Evolutionary conservation across 2,888 invertebrate genomes (phyloP).

Genomic region (Plusia festucae): DNA sequence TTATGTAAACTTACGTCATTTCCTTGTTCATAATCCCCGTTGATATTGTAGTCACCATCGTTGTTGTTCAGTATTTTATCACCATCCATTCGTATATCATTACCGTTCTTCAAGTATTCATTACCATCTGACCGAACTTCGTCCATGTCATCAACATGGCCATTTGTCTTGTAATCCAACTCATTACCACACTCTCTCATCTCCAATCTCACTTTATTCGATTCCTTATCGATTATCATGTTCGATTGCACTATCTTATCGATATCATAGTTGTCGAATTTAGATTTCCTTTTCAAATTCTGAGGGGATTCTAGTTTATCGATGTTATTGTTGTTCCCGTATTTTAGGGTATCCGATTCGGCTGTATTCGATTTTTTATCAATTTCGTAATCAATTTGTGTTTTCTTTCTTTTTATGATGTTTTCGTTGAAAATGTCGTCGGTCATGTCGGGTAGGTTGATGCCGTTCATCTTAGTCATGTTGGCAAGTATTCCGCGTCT

Average conservation of each 20-base stretch:
- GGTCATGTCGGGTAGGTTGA: conserved; percentile 76
- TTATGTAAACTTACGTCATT: conserved; percentile 69
- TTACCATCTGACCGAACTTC: conserved; percentile 58
- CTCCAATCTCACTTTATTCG: conserved; percentile 76
- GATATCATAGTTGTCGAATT: conserved; percentile 68
- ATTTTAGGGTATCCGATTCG: conserved; percentile 51
- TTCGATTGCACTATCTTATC: conserved; percentile 76
- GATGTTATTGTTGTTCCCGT: conserved; percentile 71
- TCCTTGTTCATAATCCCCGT: conserved; percentile 65
- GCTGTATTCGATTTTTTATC: conserved; percentile 52
- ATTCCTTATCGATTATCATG: conserved; percentile 76
- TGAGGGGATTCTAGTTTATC: conserved; percentile 61
- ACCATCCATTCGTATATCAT: conserved; percentile 59
- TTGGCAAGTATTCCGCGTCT: conserved; percentile 65
- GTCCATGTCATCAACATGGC: conserved; percentile 43
- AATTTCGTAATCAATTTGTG: conserved; percentile 62
- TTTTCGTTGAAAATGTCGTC: conserved; percentile 80
- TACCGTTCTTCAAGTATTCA: conserved; percentile 68
- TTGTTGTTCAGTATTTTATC: conserved; percentile 62
- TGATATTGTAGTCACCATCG: conserved; percentile 62
- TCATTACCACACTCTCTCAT: conserved; percentile 65
- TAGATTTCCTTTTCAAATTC: conserved; percentile 72
- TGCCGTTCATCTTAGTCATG: conserved; percentile 84
- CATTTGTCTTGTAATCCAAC: conserved; percentile 56
- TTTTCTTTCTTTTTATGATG: conserved; percentile 75